Conservation (phyloP, 1,140 invertebrate genomes). For the Elymnias hypermnestra region DNA sequence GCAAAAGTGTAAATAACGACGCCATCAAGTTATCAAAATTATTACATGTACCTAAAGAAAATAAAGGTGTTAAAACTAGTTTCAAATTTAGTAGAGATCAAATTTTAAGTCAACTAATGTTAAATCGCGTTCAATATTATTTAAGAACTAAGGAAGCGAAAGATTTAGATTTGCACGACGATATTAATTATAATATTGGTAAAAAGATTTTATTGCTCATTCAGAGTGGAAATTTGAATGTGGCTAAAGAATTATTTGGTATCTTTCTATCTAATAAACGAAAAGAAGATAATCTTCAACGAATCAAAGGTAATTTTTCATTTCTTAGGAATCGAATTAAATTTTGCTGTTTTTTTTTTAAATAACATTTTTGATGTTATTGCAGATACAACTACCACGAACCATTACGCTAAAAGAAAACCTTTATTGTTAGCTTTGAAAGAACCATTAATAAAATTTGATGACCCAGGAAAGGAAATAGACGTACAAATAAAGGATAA, state of each 20-base stretch:
- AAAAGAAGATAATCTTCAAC: constrained; percentile 6
- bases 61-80: too few species aligned
- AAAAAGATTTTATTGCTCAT: constrained; percentile 41
- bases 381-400: background rate
- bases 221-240: constrained; percentile 35
- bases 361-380: too few species aligned
- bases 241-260: constrained; percentile 55
- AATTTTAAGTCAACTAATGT: constrained; percentile 51
- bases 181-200: constrained; percentile 47
- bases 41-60: background rate
- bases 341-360: too few species aligned
- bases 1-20: background rate
- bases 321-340: too few species aligned
- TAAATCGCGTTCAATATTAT: constrained; percentile 47
- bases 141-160: constrained; percentile 36
- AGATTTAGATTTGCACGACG: constrained; percentile 21
- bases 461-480: constrained; percentile 18
- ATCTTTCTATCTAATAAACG: constrained; percentile 34
- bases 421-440: constrained; percentile 17
- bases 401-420: too few species aligned
- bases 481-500: constrained; percentile 20
- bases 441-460: constrained; percentile 28
- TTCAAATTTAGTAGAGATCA: constrained; percentile 45
- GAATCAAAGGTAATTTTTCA: constrained; percentile 8
- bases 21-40: background rate